Percentiles rank a stretch among this genome's conserved stretches.
Conservation (phyloP, 2,797 vertebrate genomes). For the Setipinna tenuifilis region DNA sequence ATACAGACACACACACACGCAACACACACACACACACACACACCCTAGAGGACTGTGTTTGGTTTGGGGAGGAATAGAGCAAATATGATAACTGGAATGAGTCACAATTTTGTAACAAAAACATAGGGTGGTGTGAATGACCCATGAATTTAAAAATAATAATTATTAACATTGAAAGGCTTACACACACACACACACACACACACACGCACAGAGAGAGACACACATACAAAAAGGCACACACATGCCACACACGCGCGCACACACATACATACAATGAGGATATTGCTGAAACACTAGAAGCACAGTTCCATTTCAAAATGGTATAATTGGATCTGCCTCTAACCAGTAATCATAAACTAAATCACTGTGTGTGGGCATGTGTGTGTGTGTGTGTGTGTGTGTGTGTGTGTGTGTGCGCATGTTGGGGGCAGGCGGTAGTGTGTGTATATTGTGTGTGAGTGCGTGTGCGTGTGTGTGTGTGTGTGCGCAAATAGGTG, state of each 20-base stretch:
- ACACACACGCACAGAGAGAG: conserved; percentile 20
- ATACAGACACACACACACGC: too few species aligned
- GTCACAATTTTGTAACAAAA: too few species aligned
- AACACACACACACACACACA: too few species aligned
- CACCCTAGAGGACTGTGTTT: too few species aligned
- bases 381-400: conserved; percentile 57
- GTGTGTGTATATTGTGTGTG: conserved; percentile 27
- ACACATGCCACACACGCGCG: not conserved
- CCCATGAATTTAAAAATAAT: too few species aligned
- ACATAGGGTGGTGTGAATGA: too few species aligned
- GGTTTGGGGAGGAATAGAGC: too few species aligned
- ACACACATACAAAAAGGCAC: not conserved
- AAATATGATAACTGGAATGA: too few species aligned
- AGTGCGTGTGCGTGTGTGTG: not conserved
- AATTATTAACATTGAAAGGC: too few species aligned
- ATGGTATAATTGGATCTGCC: conserved; percentile 71
- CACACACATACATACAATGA: not conserved
- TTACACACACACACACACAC: conserved; percentile 28
- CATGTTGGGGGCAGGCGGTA: not conserved
- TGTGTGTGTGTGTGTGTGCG: conserved; percentile 21
- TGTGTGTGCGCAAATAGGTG: not conserved
- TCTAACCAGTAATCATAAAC: conserved; percentile 74
- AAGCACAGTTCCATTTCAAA: conserved; percentile 40
- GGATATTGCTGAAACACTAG: conserved; percentile 33
- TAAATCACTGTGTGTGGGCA: conserved; percentile 70